phyloP scores from a whole-genome alignment of 2,797 vertebrate genomes.

The Pitangus sulphuratus region DNA sequence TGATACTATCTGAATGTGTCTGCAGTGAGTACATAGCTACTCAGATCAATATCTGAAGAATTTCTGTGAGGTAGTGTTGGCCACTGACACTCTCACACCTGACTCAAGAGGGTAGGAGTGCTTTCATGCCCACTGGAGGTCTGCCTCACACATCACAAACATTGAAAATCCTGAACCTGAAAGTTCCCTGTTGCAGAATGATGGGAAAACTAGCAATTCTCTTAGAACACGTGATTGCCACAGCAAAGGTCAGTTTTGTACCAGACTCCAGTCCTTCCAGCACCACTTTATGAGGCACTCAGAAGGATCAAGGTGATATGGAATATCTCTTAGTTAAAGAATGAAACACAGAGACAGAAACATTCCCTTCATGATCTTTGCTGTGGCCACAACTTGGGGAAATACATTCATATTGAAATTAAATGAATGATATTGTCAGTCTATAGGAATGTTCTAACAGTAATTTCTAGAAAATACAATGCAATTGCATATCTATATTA shows the following conservation, averaged over 20 bases:
- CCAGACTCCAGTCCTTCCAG: background rate
- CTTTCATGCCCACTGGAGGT: background rate
- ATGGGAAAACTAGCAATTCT: background rate
- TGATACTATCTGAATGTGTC: background rate
- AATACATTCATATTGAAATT: background rate
- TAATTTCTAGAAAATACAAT: background rate
- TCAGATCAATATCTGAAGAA: background rate
- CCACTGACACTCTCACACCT: background rate
- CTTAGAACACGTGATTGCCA: background rate
- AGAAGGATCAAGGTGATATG: background rate
- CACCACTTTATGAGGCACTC: background rate
- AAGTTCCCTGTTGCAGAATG: background rate
- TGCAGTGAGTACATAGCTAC: background rate
- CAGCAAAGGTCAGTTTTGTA: background rate
- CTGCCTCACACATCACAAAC: background rate
- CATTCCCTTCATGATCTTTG: background rate
- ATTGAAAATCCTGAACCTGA: background rate
- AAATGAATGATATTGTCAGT: background rate
- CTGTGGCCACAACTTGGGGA: background rate
- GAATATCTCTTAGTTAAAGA: background rate
- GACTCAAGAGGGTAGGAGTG: background rate
- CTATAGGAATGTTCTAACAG: background rate
- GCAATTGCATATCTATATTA: background rate
- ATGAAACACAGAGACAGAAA: background rate
- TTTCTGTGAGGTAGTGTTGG: background rate